Base-by-base conservation (phyloP, 2,888 invertebrate genomes). In the Temnothorax rugatulus region DNA sequence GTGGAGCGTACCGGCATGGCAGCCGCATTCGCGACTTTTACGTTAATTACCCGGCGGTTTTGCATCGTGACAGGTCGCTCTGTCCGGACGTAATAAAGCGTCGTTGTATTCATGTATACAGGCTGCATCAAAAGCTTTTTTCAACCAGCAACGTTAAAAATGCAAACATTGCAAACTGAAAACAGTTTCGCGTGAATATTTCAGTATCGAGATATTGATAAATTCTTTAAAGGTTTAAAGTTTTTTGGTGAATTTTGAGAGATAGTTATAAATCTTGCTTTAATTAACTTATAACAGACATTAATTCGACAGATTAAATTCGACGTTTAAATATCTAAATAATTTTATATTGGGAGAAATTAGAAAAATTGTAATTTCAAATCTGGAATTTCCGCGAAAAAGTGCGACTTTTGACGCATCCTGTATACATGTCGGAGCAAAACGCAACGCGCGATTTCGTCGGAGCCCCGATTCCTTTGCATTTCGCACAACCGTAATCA, bases 401-500 rank as follows among this genome's bases (percentile, higher is more conserved):
- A 5, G 11, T n/a, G 34, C 9, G 8, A 50, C 25, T 81, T 61
- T 81, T 71, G 79, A 25, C 8, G 11, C 59, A 9, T 25, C 25
- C 73, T 59, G 71, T 81, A 77, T 21, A 25, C 13, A 47, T 29
- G 25, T 13, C 47, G 18, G 9, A 41, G 34, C 41, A 69, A 47
- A 47, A 52, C 38, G 63, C 34, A 52, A 41, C 25, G 52, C 44
- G 69, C 79, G 71, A 71, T 73, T 71, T 81, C 47, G 73, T 50
- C 47, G 71, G 34, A 15, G 44, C 34, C 29, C 59, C 15, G 73
- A 71, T 81, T 69, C 79, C 71, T 81, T 81, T 81, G 79, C 79
- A 81, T 81, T 81, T 71, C 59, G 71, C 71, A 81, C 79, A 81
- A 73, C 79, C 71, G 59, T 81, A 81, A 81, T 81, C 79, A 81